A percentile compares a stretch with the other conserved stretches of the same genome.
Conservation (phyloP, 2,888 invertebrate species). For the Empis stercorea region DNA sequence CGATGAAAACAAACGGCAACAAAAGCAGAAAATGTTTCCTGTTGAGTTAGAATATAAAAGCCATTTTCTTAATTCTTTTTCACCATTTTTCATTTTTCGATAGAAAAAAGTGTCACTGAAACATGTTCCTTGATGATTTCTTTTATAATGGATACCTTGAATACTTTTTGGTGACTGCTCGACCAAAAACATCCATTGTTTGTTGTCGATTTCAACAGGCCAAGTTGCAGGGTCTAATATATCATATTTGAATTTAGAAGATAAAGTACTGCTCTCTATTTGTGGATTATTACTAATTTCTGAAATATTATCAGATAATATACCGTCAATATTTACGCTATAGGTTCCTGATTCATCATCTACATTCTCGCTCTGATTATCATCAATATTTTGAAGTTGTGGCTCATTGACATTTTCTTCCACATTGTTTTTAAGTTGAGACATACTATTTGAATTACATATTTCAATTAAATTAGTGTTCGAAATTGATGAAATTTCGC, state of each 20-base stretch:
- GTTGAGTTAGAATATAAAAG: slow-evolving; percentile 1
- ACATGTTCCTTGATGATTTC: slow-evolving; percentile 1
- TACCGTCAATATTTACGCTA: slow-evolving; percentile 2
- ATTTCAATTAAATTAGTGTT: neutral
- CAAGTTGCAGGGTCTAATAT: slow-evolving; percentile 2
- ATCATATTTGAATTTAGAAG: slow-evolving; percentile 1
- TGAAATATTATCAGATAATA: slow-evolving; percentile 4
- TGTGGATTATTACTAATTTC: slow-evolving; percentile 4
- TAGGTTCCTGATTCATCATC: neutral
- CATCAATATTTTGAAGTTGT: neutral
- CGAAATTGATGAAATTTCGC: neutral
- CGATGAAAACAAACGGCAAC: neutral
- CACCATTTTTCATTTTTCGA: slow-evolving; percentile 3
- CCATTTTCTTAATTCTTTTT: slow-evolving; percentile 2
- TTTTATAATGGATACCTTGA: neutral
- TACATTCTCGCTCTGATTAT: neutral
- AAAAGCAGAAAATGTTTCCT: slow-evolving; percentile 4
- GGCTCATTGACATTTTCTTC: neutral
- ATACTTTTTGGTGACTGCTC: slow-evolving; percentile 1
- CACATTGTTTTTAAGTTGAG: neutral
- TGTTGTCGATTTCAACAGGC: slow-evolving; percentile 3
- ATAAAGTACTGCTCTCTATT: slow-evolving; percentile 3
- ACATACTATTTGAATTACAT: neutral
- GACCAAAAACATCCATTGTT: slow-evolving; percentile 2
- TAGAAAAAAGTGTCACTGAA: slow-evolving; percentile 2